Evolutionary conservation across 53 echinoderm and acorn worm species (phyloP).

Genomic region (Luidia sarsii): DNA sequence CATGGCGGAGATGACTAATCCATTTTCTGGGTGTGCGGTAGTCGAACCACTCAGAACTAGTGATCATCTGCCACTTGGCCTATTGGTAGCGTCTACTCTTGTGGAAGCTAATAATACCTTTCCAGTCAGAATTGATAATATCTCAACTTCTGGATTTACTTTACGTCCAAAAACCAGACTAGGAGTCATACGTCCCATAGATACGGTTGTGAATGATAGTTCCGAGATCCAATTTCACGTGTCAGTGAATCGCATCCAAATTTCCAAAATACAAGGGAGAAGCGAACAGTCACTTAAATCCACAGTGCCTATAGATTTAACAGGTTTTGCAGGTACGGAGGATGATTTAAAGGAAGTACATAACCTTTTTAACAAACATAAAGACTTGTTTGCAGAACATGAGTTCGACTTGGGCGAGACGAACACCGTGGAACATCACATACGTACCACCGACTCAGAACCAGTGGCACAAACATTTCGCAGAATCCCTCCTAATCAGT

Average conservation of each 20-base stretch:
- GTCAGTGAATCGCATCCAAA: background rate
- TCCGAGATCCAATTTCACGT: background rate
- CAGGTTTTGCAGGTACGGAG: background rate
- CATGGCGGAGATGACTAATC: too few species aligned
- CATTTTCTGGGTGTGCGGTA: too few species aligned
- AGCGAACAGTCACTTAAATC: background rate
- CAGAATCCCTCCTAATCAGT: constrained; percentile 57
- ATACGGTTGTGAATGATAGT: background rate
- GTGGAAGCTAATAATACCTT: background rate
- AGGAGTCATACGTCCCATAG: background rate
- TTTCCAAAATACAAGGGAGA: background rate
- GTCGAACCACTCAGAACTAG: constrained; percentile 10
- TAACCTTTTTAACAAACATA: background rate
- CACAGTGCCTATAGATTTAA: background rate
- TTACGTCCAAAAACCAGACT: background rate
- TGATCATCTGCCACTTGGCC: constrained; percentile 21
- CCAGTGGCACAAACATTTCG: background rate
- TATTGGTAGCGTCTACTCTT: background rate
- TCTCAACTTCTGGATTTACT: background rate
- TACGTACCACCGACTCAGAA: background rate
- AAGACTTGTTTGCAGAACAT: background rate
- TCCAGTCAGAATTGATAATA: constrained; percentile 2
- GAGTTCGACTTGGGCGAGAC: constrained; percentile 11
- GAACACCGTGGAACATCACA: background rate
- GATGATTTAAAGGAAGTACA: background rate